Base-by-base conservation (phyloP, 1,140 invertebrate species). In the Dufourea novaeangliae region DNA sequence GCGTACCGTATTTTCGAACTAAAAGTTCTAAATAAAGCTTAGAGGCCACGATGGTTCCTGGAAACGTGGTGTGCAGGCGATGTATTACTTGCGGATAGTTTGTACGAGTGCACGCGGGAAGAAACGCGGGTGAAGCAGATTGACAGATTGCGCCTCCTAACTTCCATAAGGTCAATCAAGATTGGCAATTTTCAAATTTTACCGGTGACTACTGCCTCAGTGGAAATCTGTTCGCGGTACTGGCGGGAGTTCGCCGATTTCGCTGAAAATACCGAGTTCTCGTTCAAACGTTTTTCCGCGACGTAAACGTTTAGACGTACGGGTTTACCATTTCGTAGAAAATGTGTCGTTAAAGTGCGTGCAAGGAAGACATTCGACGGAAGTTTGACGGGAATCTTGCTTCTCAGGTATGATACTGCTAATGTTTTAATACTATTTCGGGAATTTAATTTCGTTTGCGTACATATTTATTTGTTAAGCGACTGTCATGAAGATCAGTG, bases 101-200 rank as follows among this genome's bases (percentile, higher is more conserved):
- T 12, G 64, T 27, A 14, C 68, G 46, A 46, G 73, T 46, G 39
- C 41, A 37, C 14, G 14, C 17, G 7, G 11, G 61, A 6, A 46
- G 52, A 17, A 20, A 32, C 46, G 61, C 25, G 50, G 0, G 70
- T 25, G 46, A 72, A 39, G 54, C 62, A 74, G 77, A 78, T 78
- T 73, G 77, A 54, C 54, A 74, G 77, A 74, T 78, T 78, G 17
- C 70, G 54, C 50, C 59, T 64, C 29, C 64, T 64, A 74, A 73
- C n/a, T 25, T 52, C 12, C 61, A 29, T 17, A 52, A 78, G 41
- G 50, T 64, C 77, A 74, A 74, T 78, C 70, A 46, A 64, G 70
- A 78, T 78, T 32, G 50, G 77, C 54, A 78, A 78, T 78, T 74
- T 74, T 74, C 59, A 78, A 78, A 78, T 78, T 78, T 78, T 74